Evolutionary conservation across 2,797 vertebrate genomes (phyloP), one percentile per base, ranked within the genome.

Genomic region (Galago senegalensis): DNA sequence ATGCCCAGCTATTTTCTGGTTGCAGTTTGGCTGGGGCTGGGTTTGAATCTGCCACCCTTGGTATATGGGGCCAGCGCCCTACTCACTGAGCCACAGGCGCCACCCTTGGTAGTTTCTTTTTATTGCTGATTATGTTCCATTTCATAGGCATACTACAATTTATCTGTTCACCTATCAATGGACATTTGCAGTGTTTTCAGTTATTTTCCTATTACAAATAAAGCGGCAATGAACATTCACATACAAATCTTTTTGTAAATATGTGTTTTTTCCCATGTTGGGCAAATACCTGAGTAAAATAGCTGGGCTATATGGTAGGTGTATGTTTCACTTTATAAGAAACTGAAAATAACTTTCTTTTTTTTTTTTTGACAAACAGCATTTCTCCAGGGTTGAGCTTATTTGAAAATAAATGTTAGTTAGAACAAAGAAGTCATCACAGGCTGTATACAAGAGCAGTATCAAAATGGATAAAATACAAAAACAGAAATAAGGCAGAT

Each of bases 131-230:
- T 92, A 11, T 70, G 79, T 76, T 72, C 27, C 23, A 63, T 79
- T 84, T 29, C 49, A 70, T 90, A 84, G 29, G 2, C 40, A 56
- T 70, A 61, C 25, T 75, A 82, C 0, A 80, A 18, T 83, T 94
- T 69, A 18, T 81, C 40, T 90, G 60, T 40, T 95, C 5, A 81
- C 17, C 23, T 90, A n/a, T 37, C 43, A n/a, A 27, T 93, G 58
- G 31, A 89, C 14, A 86, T 53, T 87, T 79, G 13, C 61, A 83
- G 31, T 94, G 17, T 72, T 93, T 83, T 70, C 58, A 63, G 1
- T 25, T 76, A 61, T 67, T 94, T 43, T 37, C 37, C 25, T 69
- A 21, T 75, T 91, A 49, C n/a, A 96, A 93, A 92, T 60, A 92
- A 92, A 94, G 56, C 6, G 37, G 31, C 58, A 82, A 31, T 83